phyloP scores from a whole-genome alignment of 2,113 vertebrate genomes.

The Cololabis saira region DNA sequence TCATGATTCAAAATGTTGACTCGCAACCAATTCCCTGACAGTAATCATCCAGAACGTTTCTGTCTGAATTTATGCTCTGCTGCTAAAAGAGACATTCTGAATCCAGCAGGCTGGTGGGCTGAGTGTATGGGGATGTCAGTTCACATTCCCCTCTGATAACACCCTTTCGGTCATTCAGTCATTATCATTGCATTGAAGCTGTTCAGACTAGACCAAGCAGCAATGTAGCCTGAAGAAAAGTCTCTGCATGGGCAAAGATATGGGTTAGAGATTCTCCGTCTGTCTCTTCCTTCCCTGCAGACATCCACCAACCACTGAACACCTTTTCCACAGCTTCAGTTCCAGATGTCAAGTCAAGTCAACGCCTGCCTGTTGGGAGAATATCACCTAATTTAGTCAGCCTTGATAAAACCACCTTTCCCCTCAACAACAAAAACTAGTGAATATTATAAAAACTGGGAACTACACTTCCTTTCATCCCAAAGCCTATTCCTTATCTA shows the following conservation, averaged over 20 bases:
- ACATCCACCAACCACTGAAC: constrained; percentile 9
- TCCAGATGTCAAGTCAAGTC: constrained; percentile 42
- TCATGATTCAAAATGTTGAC: constrained; percentile 10
- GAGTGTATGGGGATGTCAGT: constrained; percentile 59
- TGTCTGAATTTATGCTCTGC: constrained; percentile 64
- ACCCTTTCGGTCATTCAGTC: constrained; percentile 53
- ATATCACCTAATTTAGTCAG: constrained; percentile 39
- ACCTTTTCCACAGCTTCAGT: constrained; percentile 40
- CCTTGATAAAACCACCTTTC: constrained; percentile 32
- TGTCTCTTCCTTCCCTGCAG: constrained; percentile 39
- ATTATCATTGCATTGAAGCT: constrained; percentile 41
- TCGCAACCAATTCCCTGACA: constrained; percentile 26
- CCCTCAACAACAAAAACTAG: constrained; percentile 4
- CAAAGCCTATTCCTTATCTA: too few species aligned
- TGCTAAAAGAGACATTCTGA: constrained; percentile 68
- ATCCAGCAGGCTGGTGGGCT: constrained; percentile 60
- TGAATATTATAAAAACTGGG: too few species aligned
- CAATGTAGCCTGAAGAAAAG: constrained; percentile 54
- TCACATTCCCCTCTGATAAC: constrained; percentile 52
- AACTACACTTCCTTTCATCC: too few species aligned
- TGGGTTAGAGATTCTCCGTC: constrained; percentile 36
- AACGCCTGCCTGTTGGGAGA: constrained; percentile 43
- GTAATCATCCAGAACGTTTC: constrained; percentile 55
- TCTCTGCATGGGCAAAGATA: constrained; percentile 51
- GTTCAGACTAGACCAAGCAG: constrained; percentile 49